A percentile compares a stretch with the other conserved stretches of the same genome.
phyloP scores from a whole-genome alignment of 2,113 vertebrate species.

The Tylochromis polylepis region DNA sequence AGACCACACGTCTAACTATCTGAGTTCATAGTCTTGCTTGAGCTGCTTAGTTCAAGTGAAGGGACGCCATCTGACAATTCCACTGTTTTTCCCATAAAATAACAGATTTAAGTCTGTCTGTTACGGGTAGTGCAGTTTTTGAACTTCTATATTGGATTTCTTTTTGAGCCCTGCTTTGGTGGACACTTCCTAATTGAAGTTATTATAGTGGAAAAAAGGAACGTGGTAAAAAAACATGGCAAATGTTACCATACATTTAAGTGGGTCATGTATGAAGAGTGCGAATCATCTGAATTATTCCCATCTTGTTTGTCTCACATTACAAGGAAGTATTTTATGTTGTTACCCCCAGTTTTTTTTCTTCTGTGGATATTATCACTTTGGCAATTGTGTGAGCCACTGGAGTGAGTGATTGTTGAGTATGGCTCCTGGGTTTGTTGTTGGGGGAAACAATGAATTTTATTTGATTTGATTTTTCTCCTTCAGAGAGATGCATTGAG shows the following conservation, averaged over 20 bases:
- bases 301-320: slow-evolving; percentile 10
- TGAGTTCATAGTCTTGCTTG: not conserved
- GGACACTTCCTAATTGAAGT: not conserved
- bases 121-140: not conserved
- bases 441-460: slow-evolving; percentile 55
- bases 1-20: not conserved
- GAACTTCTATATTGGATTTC: not conserved
- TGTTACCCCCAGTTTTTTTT: not conserved
- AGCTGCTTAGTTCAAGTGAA: not conserved
- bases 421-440: slow-evolving; percentile 61
- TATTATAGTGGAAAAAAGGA: not conserved
- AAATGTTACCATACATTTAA: not conserved
- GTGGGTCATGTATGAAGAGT: not conserved
- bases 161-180: not conserved
- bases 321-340: slow-evolving; percentile 30
- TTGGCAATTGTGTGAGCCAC: slow-evolving; percentile 58
- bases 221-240: too few relatives aligned
- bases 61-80: not conserved
- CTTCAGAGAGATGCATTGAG: slow-evolving; percentile 30
- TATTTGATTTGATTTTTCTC: slow-evolving; percentile 61
- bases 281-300: not conserved
- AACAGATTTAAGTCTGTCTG: not conserved
- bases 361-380: slow-evolving; percentile 42
- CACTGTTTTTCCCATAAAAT: not conserved
- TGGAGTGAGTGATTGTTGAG: slow-evolving; percentile 66